Percentiles rank a stretch among this genome's conserved stretches.
These are phyloP conservation scores for Bellardia pandia DNA, from an alignment of 2,888 invertebrate species.

Conservation along the genomic window DNA sequence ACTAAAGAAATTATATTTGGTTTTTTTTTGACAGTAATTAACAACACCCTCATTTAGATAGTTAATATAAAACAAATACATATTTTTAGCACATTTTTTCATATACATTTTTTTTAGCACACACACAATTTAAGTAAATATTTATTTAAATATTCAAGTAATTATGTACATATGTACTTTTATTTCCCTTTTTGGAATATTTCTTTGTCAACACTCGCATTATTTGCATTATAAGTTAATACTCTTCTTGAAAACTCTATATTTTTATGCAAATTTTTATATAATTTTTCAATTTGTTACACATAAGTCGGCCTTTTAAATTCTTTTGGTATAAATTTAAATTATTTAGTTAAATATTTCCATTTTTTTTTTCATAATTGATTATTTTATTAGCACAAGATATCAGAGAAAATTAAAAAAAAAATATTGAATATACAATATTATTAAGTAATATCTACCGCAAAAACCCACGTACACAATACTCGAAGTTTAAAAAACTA, in stretches of 20 bases:
- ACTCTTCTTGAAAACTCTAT: background rate
- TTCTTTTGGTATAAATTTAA: background rate
- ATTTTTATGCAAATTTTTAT: background rate
- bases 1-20: too few species aligned
- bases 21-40: background rate
- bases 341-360: background rate
- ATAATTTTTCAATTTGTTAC: background rate
- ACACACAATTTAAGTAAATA: slow-evolving; percentile 1
- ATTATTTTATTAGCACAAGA: slow-evolving; percentile 19
- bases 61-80: too few species aligned
- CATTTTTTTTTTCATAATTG: background rate
- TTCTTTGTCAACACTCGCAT: background rate
- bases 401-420: background rate
- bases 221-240: slow-evolving; percentile 29
- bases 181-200: background rate
- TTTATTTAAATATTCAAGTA: background rate
- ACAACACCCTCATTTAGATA: background rate
- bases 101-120: background rate
- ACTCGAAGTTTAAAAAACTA: slow-evolving; percentile 31
- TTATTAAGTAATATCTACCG: slow-evolving; percentile 45
- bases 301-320: background rate
- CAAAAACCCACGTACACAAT: slow-evolving; percentile 34
- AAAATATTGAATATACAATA: background rate
- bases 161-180: background rate
- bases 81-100: background rate